Base-by-base conservation (phyloP, 2,888 invertebrate species). In the Alloscopus bannaensis region DNA sequence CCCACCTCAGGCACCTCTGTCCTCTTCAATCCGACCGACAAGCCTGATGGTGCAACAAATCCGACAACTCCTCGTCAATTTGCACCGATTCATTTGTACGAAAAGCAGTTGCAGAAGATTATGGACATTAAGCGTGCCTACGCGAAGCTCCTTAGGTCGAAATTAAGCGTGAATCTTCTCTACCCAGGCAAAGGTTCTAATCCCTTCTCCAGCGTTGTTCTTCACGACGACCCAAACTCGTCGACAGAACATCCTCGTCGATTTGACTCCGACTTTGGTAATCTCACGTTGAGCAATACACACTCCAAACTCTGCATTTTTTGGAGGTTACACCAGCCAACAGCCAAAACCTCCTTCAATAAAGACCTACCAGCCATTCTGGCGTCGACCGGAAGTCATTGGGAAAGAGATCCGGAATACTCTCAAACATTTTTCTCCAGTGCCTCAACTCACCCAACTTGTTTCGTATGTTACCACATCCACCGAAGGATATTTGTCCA, bases 371-470 rank as follows among this genome's bases (percentile, higher is more conserved):
- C 47, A 47, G 22, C 52, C 66, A 18, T 42, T 42, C 18, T 42
- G 42, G 42, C 42, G 18, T n/a, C 13, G 18, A 18, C 42, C 42
- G 2, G 42, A 16, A 2, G n/a, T 42, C 2, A 24, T 72, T 36
- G 50, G 72, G 62, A 60, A 59, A 8, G 71, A 71, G 8, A 60
- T 71, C n/a, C 59, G 62, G 59, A 72, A 72, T 50, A 36, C 50
- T 2, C n/a, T 72, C 1, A 62, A 62, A 20, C 62, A 72, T 13
- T 72, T 72, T 62, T 72, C 72, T n/a, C 72, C 72, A 18, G 72
- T 72, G 22, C 72, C 72, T 11, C 72, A 62, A 13, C 28, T 72
- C 11, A 60, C 62, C 24, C 62, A 72, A 20, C 13, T 72, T 1
- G 72, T 62, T 0, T 50, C 47, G 18, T 72, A 52, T 26, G 72